phyloP scores from a whole-genome alignment of 2,113 vertebrate species.

The Phoxinus phoxinus region DNA sequence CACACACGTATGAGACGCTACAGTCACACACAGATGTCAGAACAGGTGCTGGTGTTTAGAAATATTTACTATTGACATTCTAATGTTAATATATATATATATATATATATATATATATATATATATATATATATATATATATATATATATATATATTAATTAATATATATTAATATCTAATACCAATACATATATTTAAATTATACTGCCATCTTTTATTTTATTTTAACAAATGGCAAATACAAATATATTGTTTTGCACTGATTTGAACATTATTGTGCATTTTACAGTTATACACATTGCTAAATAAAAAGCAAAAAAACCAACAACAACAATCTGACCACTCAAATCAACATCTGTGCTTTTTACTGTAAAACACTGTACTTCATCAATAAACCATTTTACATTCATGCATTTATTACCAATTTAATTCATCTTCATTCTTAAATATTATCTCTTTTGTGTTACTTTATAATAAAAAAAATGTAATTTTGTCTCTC shows the following conservation, averaged over 20 bases:
- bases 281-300: too few species aligned
- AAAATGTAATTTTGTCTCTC: neutral
- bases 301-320: too few species aligned
- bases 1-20: neutral
- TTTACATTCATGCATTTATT: neutral
- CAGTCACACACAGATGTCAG: slow-evolving; percentile 11
- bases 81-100: neutral
- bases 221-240: too few species aligned
- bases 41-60: neutral
- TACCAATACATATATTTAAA: too few species aligned
- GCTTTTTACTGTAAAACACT: neutral
- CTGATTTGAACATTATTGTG: too few species aligned
- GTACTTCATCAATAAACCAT: neutral
- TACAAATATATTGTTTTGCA: too few species aligned
- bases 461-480: neutral
- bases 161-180: too few species aligned
- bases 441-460: neutral
- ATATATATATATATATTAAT: neutral
- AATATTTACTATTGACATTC: slow-evolving; percentile 27
- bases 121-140: neutral
- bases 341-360: neutral
- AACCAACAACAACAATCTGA: too few species aligned
- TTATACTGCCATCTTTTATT: too few species aligned
- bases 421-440: neutral
- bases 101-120: neutral